Conservation (phyloP, 2,797 vertebrate genomes). For the Malurus leucopterus region DNA sequence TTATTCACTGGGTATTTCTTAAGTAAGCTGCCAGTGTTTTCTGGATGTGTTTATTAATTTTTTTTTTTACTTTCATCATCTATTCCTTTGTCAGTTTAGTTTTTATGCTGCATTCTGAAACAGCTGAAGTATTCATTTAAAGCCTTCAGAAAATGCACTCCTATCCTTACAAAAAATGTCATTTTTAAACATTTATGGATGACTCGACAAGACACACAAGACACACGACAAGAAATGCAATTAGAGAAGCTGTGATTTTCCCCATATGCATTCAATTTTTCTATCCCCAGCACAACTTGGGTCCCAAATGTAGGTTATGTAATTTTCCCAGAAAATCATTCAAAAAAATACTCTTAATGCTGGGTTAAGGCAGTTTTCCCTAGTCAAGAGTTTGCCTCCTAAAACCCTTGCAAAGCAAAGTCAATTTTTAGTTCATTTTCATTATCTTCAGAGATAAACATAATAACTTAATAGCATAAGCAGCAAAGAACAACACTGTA, state of each 20-base stretch:
- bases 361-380: not conserved
- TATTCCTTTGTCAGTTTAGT: not conserved
- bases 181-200: not conserved
- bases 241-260: not conserved
- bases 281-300: not conserved
- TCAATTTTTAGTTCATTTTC: constrained; percentile 1
- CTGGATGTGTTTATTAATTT: not conserved
- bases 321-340: not conserved
- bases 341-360: not conserved
- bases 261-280: not conserved
- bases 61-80: not conserved
- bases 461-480: not conserved
- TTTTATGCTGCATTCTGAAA: not conserved
- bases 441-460: constrained; percentile 29
- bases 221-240: not conserved
- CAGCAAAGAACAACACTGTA: not conserved
- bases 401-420: not conserved
- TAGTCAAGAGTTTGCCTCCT: not conserved
- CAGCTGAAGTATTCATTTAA: not conserved
- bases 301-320: not conserved
- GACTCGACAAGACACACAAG: not conserved
- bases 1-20: not conserved
- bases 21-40: not conserved
- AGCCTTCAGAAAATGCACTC: not conserved
- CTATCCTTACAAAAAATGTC: not conserved